Evolutionary conservation across 1,140 invertebrate genomes (phyloP).

Genomic region (Megalopta genalis): DNA sequence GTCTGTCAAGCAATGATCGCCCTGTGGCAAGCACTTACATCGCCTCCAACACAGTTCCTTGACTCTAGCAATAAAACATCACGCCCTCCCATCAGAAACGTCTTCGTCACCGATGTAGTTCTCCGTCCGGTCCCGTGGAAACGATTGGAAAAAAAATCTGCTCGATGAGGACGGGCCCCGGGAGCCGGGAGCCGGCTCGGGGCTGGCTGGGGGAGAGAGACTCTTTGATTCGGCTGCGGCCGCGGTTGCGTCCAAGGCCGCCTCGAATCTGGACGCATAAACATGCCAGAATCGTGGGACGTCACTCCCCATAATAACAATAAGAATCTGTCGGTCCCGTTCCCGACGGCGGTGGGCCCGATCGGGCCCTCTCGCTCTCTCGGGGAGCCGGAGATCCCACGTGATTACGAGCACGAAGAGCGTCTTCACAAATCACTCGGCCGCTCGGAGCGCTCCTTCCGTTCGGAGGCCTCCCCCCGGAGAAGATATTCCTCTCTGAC

Average conservation of each 20-base stretch:
- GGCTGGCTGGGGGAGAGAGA: constrained; percentile 41
- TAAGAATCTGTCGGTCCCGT: constrained; percentile 70
- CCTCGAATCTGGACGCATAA: constrained; percentile 77
- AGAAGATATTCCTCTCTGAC: constrained; percentile 40
- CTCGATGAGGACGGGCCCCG: constrained; percentile 52
- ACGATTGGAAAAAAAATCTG: constrained; percentile 30
- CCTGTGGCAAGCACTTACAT: neutral
- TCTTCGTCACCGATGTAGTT: constrained; percentile 31
- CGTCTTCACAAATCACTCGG: constrained; percentile 80
- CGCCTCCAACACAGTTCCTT: neutral
- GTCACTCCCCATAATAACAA: constrained; percentile 78
- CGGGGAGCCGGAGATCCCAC: constrained; percentile 72
- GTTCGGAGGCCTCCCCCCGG: constrained; percentile 36
- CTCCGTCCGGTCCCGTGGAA: constrained; percentile 28
- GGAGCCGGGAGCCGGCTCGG: constrained; percentile 32
- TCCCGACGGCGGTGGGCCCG: constrained; percentile 42
- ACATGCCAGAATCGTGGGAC: constrained; percentile 75
- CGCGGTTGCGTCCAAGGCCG: constrained; percentile 72
- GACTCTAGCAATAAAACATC: constrained; percentile 17
- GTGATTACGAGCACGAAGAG: constrained; percentile 78
- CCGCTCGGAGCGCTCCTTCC: constrained; percentile 58
- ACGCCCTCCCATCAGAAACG: constrained; percentile 24
- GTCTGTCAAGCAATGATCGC: constrained; percentile 10
- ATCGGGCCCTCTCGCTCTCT: constrained; percentile 63
- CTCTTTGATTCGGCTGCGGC: constrained; percentile 66